Base-by-base conservation (phyloP, 2,797 vertebrate genomes). In the Pampus argenteus region DNA sequence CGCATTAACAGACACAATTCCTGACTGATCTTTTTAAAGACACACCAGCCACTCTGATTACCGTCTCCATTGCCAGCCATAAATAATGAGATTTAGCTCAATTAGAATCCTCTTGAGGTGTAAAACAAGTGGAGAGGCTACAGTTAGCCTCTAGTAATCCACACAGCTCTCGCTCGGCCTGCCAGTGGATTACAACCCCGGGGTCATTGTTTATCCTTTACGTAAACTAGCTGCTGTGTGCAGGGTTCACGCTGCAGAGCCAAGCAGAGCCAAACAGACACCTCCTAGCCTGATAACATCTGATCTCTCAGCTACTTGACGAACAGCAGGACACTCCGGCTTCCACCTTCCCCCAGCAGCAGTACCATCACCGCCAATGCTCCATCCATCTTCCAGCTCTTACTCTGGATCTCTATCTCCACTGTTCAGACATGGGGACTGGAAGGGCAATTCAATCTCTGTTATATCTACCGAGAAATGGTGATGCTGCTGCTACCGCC, bases 41-140 rank as follows among this genome's bases (percentile, higher is more conserved):
- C 80, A 89, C 87, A 90, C 84, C 71, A 85, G 77, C 79, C 81
- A 69, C 85, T 89, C 89, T 91, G 87, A 92, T 91, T 88, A 88
- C 84, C 26, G 76, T 91, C 91, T 92, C 88, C 78, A 87, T 82
- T 82, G 85, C 83, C 72, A 49, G 91, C 83, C 90, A 90, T 92
- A 92, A 94, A 94, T 94, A 94, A 95, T 91, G 82, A 93, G 93
- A 94, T 93, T 93, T 91, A 85, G 87, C 88, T 92, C 91, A 93
- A 93, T 94, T 94, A 94, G 89, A 85, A 88, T 87, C 86, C 88
- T 93, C 89, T 93, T 68, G 88, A 93, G 89, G 92, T 91, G 90
- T 79, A 86, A 90, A 91, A 89, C 86, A 90, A 92, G 88, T 89
- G 84, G 81, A 90, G 85, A 90, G 91, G 83, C 87, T 88, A 66